phyloP scores from a whole-genome alignment of 1,140 invertebrate species.

The Brachystomella parvula region DNA sequence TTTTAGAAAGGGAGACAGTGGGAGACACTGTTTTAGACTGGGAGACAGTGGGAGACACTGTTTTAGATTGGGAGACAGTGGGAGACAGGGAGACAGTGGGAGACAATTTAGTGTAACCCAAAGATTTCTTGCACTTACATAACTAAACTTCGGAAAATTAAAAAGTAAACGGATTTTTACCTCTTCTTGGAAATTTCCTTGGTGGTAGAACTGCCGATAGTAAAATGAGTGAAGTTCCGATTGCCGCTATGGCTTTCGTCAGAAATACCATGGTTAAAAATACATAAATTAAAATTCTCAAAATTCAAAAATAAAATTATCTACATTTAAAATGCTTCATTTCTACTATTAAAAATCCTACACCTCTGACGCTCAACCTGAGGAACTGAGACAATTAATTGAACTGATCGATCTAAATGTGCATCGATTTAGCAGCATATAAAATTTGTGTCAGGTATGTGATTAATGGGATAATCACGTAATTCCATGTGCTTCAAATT shows the following conservation, averaged over 20 bases:
- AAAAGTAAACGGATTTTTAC: not conserved
- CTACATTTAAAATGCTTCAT: not conserved
- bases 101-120: too few species aligned
- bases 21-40: too few species aligned
- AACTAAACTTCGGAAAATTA: not conserved
- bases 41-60: too few species aligned
- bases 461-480: too few species aligned
- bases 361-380: too few species aligned
- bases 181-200: not conserved
- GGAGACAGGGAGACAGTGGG: too few species aligned
- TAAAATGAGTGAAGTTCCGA: slow-evolving; percentile 4
- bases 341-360: not conserved
- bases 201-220: slow-evolving; percentile 6
- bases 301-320: not conserved
- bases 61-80: too few species aligned
- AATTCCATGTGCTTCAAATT: too few species aligned
- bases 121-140: not conserved
- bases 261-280: not conserved
- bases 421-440: too few species aligned
- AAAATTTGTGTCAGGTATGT: not conserved
- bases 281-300: not conserved
- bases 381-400: too few species aligned
- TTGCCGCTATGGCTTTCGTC: not conserved
- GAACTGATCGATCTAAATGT: too few species aligned
- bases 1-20: too few species aligned